Base-by-base conservation (phyloP, 2,888 invertebrate genomes). In the Amphipoea oculea region DNA sequence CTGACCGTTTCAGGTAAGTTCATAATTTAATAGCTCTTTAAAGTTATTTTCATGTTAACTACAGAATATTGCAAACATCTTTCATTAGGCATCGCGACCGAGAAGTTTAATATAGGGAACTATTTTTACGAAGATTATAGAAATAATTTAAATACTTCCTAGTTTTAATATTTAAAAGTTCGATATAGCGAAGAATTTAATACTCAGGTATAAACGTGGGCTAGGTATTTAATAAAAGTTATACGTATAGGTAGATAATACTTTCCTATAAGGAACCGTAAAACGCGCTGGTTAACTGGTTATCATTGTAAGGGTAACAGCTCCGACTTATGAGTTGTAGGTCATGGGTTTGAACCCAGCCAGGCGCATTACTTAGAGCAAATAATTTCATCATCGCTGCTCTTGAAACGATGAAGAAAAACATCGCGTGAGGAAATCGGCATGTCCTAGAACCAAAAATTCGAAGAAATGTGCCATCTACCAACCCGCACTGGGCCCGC, bases 1-100 rank as follows among this genome's bases (percentile, higher is more conserved):
- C 54, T 86, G 63, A 29, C 73, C 66, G 76, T 73, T 75, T 76
- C 83, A 80, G 74, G 74, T 62, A 62, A 75, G 73, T 74, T 86
- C 20, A 70, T 74, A 74, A 80, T 73, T 79, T 76, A 74, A 75
- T 78, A 78, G 36, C 45, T 70, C 66, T 76, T 74, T 65, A n/a
- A 17, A 73, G 51, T 69, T 72, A 29, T 67, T 79, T 85, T 81
- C 40, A 81, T 71, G 29, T 72, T 76, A 36, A 77, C 62, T 57
- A 72, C 67, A 48, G n/a, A 72, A 77, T 81, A 70, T 87, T 81
- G 65, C 54, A 45, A 70, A 78, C 51, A 84, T 66, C 57, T 84
- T 84, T 72, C 74, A 79, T 74, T n/a, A 74, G 74, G 65, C 45
- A 72, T 54, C 45, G 12, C n/a, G 48, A 45, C 11, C 20, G 23